phyloP scores from a whole-genome alignment of 2,113 vertebrate species.

The Columba janthina region DNA sequence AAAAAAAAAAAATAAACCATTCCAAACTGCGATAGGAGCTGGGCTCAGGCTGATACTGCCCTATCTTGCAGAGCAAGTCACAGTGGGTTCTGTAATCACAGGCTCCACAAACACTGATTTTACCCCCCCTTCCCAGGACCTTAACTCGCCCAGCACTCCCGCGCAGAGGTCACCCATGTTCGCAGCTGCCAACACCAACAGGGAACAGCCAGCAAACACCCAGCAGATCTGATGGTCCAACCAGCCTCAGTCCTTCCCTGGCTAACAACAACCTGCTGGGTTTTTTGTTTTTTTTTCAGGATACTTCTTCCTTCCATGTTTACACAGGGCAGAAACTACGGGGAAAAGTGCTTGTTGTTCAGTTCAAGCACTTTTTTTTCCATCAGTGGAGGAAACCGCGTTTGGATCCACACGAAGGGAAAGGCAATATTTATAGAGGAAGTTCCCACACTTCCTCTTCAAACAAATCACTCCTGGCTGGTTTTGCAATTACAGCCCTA shows the following conservation, averaged over 20 bases:
- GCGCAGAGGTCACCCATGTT: rapidly evolving
- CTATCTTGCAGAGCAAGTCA: neutral
- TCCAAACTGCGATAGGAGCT: neutral
- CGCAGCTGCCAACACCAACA: rapidly evolving
- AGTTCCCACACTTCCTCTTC: slow-evolving; percentile 65
- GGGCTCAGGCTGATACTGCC: neutral
- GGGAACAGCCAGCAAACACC: neutral
- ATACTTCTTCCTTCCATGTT: neutral
- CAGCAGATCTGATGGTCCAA: neutral
- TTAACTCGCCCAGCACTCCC: rapidly evolving
- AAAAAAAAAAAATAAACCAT: neutral
- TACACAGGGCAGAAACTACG: rapidly evolving
- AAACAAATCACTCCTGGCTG: slow-evolving; percentile 50
- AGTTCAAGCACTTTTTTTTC: neutral
- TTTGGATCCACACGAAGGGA: slow-evolving; percentile 44
- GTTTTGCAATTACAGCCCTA: slow-evolving; percentile 35
- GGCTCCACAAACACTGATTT: neutral
- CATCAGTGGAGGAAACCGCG: rapidly evolving
- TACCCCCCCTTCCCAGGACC: neutral
- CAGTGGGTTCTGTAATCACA: neutral
- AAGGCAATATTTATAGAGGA: slow-evolving; percentile 64
- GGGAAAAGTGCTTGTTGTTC: neutral
- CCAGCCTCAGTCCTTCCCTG: neutral
- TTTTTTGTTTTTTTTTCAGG: neutral
- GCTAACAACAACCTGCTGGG: neutral